phyloP scores from a whole-genome alignment of 53 echinoderm and acorn worm species.

The Paracentrotus lividus region DNA sequence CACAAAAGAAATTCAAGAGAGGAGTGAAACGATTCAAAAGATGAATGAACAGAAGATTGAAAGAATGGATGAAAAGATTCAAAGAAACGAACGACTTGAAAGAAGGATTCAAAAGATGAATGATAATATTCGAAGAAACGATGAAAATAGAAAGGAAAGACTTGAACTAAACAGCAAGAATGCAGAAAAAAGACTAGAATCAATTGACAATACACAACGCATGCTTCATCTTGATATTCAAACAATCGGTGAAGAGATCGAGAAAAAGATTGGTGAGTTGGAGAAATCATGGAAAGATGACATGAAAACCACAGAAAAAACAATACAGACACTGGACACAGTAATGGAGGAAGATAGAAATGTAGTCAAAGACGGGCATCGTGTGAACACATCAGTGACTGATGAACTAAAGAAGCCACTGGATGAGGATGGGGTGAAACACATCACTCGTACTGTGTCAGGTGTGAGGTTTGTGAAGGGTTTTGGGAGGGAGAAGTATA shows the following conservation, averaged over 20 bases:
- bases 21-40: too few relatives aligned
- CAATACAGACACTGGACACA: neutral
- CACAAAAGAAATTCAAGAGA: too few relatives aligned
- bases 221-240: neutral
- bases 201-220: neutral
- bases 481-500: slow-evolving; percentile 9
- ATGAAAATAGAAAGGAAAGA: neutral
- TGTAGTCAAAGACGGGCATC: neutral
- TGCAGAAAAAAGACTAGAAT: neutral
- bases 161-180: neutral
- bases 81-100: neutral
- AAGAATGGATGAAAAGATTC: neutral
- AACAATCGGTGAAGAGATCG: neutral
- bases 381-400: neutral
- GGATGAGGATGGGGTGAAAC: slow-evolving; percentile 28
- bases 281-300: neutral
- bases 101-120: neutral
- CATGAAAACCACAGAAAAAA: neutral
- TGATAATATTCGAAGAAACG: neutral
- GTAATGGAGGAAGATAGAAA: neutral
- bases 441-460: neutral
- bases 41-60: too few relatives aligned
- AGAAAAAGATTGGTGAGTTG: neutral
- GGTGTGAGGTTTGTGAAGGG: slow-evolving; percentile 35
- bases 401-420: neutral